phyloP scores from a whole-genome alignment of 2,113 vertebrate genomes.

The Speoplatyrhinus poulsoni region DNA sequence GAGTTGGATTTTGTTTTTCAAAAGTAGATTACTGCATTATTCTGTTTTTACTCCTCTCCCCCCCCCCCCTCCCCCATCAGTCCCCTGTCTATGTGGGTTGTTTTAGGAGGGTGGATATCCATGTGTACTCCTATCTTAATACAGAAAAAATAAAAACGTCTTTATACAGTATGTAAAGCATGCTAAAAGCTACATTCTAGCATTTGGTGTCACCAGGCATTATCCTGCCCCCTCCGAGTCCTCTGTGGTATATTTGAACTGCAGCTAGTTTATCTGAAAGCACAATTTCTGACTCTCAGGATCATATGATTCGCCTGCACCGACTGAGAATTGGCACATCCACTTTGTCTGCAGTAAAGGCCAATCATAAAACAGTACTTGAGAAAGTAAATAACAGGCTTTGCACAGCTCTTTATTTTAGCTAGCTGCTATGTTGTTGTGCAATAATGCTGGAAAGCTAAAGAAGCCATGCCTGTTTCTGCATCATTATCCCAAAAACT shows the following conservation, averaged over 20 bases:
- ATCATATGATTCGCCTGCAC: constrained; percentile 42
- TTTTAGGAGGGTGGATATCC: constrained; percentile 14
- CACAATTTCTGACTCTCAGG: constrained; percentile 80
- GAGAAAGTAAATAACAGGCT: too few species aligned
- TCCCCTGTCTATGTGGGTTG: constrained; percentile 12
- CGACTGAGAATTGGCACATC: background rate
- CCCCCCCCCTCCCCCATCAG: background rate
- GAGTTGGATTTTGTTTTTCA: constrained; percentile 27
- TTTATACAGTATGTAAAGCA: constrained; percentile 27
- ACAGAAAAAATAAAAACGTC: background rate
- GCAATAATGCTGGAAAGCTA: too few species aligned
- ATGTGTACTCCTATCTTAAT: constrained; percentile 1
- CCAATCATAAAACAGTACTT: background rate
- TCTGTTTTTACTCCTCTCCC: background rate
- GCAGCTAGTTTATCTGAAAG: constrained; percentile 65
- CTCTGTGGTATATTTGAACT: constrained; percentile 25
- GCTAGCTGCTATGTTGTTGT: too few species aligned
- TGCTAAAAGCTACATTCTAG: constrained; percentile 55
- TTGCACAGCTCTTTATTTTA: too few species aligned
- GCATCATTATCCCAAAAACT: too few species aligned
- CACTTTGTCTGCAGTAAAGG: background rate
- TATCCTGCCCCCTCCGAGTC: constrained; percentile 40
- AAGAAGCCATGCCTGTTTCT: too few species aligned
- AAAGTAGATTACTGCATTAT: constrained; percentile 1
- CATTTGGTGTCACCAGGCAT: constrained; percentile 27